Conservation (phyloP, 2,797 vertebrate genomes). For the Helicolenus hilgendorfi region DNA sequence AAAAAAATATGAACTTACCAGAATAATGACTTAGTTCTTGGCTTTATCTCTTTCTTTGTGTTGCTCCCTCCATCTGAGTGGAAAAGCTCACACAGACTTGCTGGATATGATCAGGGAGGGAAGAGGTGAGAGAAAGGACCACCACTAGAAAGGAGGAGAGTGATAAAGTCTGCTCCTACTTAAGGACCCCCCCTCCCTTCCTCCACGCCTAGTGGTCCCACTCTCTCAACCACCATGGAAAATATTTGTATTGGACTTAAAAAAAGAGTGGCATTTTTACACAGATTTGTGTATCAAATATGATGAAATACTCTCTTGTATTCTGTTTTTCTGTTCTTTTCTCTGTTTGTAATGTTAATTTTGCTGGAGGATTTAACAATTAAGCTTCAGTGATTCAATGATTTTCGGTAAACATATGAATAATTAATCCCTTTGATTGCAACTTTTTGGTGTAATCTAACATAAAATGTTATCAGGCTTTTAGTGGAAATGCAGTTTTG, state of each 20-base stretch:
- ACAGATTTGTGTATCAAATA: constrained; percentile 28
- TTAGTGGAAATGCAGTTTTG: not conserved
- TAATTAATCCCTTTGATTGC: not conserved
- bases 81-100: constrained; percentile 62
- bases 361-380: not conserved
- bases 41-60: constrained; percentile 67
- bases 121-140: constrained; percentile 77
- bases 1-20: constrained; percentile 68
- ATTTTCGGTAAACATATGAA: not conserved
- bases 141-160: constrained; percentile 82
- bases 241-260: constrained; percentile 79
- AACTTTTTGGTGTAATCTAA: not conserved
- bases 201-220: constrained; percentile 78
- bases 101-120: constrained; percentile 64
- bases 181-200: constrained; percentile 75
- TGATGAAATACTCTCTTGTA: constrained; percentile 1
- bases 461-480: not conserved
- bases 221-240: constrained; percentile 75
- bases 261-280: constrained; percentile 58
- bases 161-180: constrained; percentile 83
- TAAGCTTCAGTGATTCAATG: not conserved
- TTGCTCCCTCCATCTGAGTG: constrained; percentile 77
- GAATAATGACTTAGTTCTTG: constrained; percentile 47
- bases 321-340: not conserved
- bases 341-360: not conserved